These are phyloP conservation scores for Deladenus siricidicola DNA, from an alignment of 2,888 invertebrate species.

Conservation along the genomic window DNA sequence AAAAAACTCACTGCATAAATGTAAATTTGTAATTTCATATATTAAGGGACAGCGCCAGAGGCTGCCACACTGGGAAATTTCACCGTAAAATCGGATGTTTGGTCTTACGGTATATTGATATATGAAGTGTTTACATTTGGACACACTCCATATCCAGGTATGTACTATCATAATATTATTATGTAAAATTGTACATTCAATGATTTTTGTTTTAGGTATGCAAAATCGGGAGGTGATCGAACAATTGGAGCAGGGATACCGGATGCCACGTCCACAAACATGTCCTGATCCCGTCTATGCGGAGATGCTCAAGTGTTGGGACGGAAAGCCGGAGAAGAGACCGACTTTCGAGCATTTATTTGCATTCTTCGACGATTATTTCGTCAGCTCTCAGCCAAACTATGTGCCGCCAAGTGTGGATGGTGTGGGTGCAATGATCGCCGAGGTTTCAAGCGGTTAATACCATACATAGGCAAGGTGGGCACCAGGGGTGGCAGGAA, in stretches of 20 bases:
- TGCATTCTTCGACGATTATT: slow-evolving; percentile 92
- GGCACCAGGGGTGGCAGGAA: too few species aligned
- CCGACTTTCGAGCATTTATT: slow-evolving; percentile 90
- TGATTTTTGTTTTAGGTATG: slow-evolving; percentile 63
- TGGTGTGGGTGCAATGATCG: neutral
- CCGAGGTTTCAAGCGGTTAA: neutral
- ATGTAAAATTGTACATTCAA: neutral
- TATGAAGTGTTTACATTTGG: slow-evolving; percentile 58
- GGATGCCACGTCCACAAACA: slow-evolving; percentile 80
- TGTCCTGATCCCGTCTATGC: slow-evolving; percentile 89
- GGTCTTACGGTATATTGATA: slow-evolving; percentile 65
- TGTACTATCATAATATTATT: slow-evolving; percentile 5
- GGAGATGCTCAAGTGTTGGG: slow-evolving; percentile 86
- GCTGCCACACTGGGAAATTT: slow-evolving; percentile 80
- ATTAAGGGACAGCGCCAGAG: slow-evolving; percentile 87
- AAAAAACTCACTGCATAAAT: too few species aligned
- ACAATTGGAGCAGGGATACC: slow-evolving; percentile 86
- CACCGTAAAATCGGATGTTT: slow-evolving; percentile 96
- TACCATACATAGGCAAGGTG: neutral
- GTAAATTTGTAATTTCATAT: slow-evolving; percentile 54
- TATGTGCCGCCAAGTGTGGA: slow-evolving; percentile 59
- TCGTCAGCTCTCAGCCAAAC: slow-evolving; percentile 89
- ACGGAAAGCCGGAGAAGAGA: slow-evolving; percentile 75
- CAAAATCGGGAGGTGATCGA: slow-evolving; percentile 93
- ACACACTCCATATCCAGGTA: slow-evolving; percentile 90